phyloP scores from a whole-genome alignment of 2,888 invertebrate genomes.

The Cephonodes hylas region DNA sequence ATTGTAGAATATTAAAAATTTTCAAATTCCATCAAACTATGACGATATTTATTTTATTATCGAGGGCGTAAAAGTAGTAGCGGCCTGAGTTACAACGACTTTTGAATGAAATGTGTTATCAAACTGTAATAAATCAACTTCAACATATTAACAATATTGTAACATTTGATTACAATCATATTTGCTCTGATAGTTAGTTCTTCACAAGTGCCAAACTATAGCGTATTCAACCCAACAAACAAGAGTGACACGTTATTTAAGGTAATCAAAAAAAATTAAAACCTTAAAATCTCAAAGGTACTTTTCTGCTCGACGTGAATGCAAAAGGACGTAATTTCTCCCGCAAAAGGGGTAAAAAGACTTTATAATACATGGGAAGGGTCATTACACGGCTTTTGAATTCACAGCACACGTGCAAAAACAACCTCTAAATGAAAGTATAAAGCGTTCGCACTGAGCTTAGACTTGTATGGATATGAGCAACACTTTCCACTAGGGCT shows the following conservation, averaged over 20 bases:
- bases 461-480: constrained; percentile 14
- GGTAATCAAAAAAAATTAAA: constrained; percentile 36
- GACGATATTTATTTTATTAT: no score
- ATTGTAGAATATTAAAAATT: no score
- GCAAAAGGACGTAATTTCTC: constrained; percentile 66
- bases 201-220: not conserved
- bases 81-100: no score
- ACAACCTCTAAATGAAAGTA: constrained; percentile 51
- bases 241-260: constrained; percentile 14
- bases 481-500: constrained; percentile 12
- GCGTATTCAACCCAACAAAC: not conserved
- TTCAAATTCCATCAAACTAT: no score
- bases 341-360: constrained; percentile 62
- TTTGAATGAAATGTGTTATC: no score
- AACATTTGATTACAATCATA: no score
- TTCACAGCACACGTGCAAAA: constrained; percentile 66
- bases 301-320: constrained; percentile 59
- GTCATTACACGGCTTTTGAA: constrained; percentile 71
- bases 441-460: constrained; percentile 25
- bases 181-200: no score
- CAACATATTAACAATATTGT: no score
- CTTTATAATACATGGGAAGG: constrained; percentile 67
- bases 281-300: constrained; percentile 52
- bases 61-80: no score
- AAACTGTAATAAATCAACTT: no score